Conservation (phyloP, 2,888 invertebrate species). For the Dendrolimus pini region DNA sequence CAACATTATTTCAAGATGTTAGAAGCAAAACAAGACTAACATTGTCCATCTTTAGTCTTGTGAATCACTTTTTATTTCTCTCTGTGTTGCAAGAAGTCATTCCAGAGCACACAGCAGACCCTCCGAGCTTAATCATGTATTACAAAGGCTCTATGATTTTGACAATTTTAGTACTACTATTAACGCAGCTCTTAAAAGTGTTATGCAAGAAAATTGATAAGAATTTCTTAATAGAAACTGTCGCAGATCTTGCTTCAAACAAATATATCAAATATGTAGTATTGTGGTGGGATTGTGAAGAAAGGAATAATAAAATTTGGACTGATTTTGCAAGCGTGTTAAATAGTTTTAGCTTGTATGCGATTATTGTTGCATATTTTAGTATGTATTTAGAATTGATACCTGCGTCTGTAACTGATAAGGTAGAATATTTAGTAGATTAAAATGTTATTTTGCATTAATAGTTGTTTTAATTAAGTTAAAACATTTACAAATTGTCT, state of each 20-base stretch:
- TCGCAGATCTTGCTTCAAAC: conserved; percentile 9
- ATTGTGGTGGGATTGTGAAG: conserved; percentile 7
- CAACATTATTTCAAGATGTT: conserved; percentile 12
- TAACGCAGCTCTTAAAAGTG: conserved; percentile 7
- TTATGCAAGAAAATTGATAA: conserved; percentile 3
- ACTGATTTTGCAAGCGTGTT: conserved; percentile 11
- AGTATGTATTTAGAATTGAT: conserved; percentile 8
- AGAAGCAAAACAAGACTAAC: conserved; percentile 13
- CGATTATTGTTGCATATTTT: conserved; percentile 9
- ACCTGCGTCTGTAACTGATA: not conserved
- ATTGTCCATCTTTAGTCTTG: conserved; percentile 15
- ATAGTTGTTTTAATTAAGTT: too few species aligned
- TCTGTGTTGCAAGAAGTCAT: conserved; percentile 11
- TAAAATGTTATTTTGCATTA: too few species aligned
- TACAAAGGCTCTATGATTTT: conserved; percentile 18
- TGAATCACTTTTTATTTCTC: conserved; percentile 18
- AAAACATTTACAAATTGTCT: too few species aligned
- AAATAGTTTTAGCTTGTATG: conserved; percentile 9
- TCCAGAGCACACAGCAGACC: conserved; percentile 13
- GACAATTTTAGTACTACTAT: conserved; percentile 6
- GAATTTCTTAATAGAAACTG: conserved; percentile 4
- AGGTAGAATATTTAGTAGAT: too few species aligned
- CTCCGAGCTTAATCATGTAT: conserved; percentile 17
- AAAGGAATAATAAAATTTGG: conserved; percentile 10
- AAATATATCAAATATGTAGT: conserved; percentile 5